Base-by-base conservation (phyloP, 2,797 vertebrate species). In the Gymnodraco acuticeps region DNA sequence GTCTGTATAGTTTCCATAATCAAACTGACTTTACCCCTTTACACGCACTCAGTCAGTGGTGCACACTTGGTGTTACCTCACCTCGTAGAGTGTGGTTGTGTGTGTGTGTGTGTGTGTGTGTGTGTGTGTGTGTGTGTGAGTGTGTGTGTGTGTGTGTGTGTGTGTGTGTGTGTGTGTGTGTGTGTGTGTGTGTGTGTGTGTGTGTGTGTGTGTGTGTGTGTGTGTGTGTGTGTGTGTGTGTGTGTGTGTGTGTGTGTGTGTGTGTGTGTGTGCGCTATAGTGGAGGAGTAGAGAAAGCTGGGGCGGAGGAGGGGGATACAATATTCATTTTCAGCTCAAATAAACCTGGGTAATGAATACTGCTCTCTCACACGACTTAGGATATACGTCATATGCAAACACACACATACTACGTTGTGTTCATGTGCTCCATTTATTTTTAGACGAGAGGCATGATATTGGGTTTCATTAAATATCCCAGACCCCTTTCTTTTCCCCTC, bases 391-490 rank as follows among this genome's bases (percentile, higher is more conserved):
- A 81, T 15, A 41, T 64, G 66, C 55, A 63, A 58, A 64, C 12
- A 64, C 67, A 52, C 75, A 83, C 71, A 70, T 10, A 10, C 73
- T 70, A 69, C 12, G 54, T 64, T 73, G 76, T 92, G 82, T 93
- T 90, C 91, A 81, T 84, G 70, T 83, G 73, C 84, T 68, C 17
- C 82, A 85, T 93, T 91, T 94, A 95, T 95, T 95, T 95, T 95
- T 94, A 95, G 92, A 91, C 83, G 56, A 83, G 71, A 81, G 72
- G 80, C 80, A 87, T 85, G 72, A 88, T 91, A 91, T 92, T 93
- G 76, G 64, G 86, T 94, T 93, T 93, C 91, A 93, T 91, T 91
- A 91, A 92, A 90, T 64, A 65, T 75, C 81, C 86, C 82, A 82
- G 80, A 83, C 72, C 81, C 65, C 68, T 41, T 81, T 81, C 62